These are phyloP conservation scores for Lepus europaeus DNA, from an alignment of 2,113 vertebrate genomes.

Conservation along the genomic window DNA sequence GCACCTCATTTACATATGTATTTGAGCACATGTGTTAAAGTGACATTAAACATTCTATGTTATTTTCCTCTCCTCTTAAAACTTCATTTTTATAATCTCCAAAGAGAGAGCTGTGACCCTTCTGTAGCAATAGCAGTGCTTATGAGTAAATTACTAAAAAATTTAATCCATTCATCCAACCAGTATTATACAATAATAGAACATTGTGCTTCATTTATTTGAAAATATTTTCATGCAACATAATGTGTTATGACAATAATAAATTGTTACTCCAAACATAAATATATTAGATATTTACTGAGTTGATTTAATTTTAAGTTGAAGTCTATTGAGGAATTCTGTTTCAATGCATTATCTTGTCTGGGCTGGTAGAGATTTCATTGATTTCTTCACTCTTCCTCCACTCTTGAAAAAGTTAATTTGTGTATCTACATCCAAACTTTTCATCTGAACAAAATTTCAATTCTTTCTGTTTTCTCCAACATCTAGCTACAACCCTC, in stretches of 20 bases:
- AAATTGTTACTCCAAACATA: neutral
- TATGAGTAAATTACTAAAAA: neutral
- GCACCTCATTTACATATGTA: neutral
- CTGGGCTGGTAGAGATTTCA: neutral
- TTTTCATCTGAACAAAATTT: neutral
- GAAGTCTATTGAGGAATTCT: neutral
- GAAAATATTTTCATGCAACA: neutral
- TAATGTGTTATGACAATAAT: neutral
- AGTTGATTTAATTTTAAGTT: neutral
- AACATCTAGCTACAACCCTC: neutral
- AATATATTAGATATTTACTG: neutral
- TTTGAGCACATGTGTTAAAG: neutral
- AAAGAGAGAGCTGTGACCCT: neutral
- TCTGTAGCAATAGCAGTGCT: neutral
- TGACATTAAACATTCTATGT: conserved; percentile 7
- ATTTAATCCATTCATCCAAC: neutral
- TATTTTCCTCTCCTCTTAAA: neutral
- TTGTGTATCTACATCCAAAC: neutral
- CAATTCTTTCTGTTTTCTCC: neutral
- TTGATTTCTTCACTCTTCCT: neutral
- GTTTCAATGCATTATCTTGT: neutral
- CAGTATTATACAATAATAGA: neutral
- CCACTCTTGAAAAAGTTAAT: neutral
- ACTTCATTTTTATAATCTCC: neutral
- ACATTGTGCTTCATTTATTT: neutral